These are phyloP conservation scores for Lagodon rhomboides DNA, from an alignment of 2,797 vertebrate genomes.

Conservation along the genomic window DNA sequence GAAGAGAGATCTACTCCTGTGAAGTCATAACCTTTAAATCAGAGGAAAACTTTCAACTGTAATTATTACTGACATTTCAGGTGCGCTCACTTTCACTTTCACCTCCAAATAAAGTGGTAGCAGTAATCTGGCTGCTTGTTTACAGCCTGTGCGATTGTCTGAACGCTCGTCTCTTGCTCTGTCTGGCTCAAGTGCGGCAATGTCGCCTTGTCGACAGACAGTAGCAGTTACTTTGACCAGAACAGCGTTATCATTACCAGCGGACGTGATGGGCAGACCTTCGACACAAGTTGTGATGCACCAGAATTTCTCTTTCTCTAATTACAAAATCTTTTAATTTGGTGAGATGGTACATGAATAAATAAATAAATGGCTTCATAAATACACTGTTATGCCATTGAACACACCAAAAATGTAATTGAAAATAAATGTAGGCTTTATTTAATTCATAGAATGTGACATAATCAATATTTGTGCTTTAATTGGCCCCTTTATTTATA, in stretches of 20 bases:
- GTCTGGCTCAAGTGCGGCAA: background rate
- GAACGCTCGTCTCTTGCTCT: background rate
- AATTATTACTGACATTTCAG: slow-evolving; percentile 5
- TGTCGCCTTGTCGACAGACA: background rate
- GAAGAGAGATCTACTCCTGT: background rate
- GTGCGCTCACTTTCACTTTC: background rate
- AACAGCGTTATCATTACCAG: background rate
- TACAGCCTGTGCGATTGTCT: slow-evolving; percentile 4
- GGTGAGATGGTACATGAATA: background rate
- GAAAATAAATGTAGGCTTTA: too few relatives aligned
- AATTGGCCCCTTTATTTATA: too few relatives aligned
- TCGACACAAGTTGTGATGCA: background rate
- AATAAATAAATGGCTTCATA: too few relatives aligned
- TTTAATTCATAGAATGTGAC: too few relatives aligned
- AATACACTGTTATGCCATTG: too few relatives aligned
- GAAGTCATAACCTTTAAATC: slow-evolving; percentile 17
- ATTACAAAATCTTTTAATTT: background rate
- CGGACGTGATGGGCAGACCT: background rate
- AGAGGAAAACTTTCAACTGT: background rate
- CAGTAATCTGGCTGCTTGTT: background rate
- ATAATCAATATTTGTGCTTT: too few relatives aligned
- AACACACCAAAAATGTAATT: too few relatives aligned
- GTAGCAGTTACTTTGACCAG: background rate
- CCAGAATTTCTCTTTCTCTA: background rate
- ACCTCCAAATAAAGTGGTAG: background rate